Evolutionary conservation across 2,888 invertebrate genomes (phyloP), one percentile per base, ranked within the genome.

Genomic region (Ophion ellenae): DNA sequence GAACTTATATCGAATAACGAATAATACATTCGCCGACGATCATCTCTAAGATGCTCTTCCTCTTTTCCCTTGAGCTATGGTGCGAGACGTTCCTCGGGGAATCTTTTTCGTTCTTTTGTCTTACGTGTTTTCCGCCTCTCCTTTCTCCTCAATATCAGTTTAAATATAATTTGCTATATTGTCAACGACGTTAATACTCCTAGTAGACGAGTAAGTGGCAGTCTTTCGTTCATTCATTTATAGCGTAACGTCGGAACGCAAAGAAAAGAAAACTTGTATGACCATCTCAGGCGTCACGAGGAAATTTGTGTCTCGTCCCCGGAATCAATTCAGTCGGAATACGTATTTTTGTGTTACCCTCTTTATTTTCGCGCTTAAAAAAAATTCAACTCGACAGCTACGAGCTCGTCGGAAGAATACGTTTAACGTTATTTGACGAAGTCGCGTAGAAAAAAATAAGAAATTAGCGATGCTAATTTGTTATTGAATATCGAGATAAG

Each of bases 221-320:
- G 88, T 88, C 88, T 88, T 81, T 86, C 75, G 84, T 86, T 86
- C 84, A 87, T 85, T 83, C 87, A 86, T 87, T 24, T 85, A 76
- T 20, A 61, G 78, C 77, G 28, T 64, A 75, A 78, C 83, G 57
- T 75, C 59, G 59, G 45, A 78, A 86, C 66, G 77, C 59, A 83
- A 83, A 79, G 61, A 70, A 85, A 80, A 45, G 75, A 17, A 47
- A 67, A 28, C n/a, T 32, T 36, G 2, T 63, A 53, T 36, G n/a
- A 64, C 69, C 24, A 76, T 79, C 32, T 83, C 79, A 81, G 85
- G 81, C 85, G 66, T 79, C 59, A 28, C 75, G 77, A 83, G 53
- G 28, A 47, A 40, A 76, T 67, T 69, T 24, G 59, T 64, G 57
- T 78, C 70, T 70, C 36, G 71, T 70, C 32, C 71, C 64, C 3